Conservation (phyloP, 2,797 vertebrate species). For the Phyllotis vaccarum region DNA sequence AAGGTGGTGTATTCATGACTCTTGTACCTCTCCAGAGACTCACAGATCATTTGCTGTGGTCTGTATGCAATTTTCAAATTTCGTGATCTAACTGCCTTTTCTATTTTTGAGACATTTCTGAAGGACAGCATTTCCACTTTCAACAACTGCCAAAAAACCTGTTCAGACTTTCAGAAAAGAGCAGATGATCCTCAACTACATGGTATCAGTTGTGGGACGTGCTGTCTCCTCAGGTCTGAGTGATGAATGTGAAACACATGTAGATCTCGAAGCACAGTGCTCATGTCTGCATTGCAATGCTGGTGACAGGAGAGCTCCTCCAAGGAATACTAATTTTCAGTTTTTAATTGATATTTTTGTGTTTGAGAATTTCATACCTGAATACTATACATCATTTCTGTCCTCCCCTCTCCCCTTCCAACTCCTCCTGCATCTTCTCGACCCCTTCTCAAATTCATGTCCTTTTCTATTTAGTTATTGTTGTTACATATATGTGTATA, state of each 20-base stretch:
- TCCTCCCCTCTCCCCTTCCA: not conserved
- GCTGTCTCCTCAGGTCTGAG: not conserved
- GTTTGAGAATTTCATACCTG: not conserved
- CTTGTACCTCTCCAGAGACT: slow-evolving; percentile 25
- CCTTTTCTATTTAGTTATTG: not conserved
- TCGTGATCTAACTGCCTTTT: not conserved
- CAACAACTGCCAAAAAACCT: slow-evolving; percentile 86
- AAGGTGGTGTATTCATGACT: not conserved
- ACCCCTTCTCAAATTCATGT: not conserved
- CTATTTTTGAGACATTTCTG: slow-evolving; percentile 17
- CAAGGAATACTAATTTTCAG: slow-evolving; percentile 21
- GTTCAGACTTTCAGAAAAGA: slow-evolving; percentile 88
- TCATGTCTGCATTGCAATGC: slow-evolving; percentile 39
- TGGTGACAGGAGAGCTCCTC: slow-evolving; percentile 36
- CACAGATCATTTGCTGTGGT: not conserved
- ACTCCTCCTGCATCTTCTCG: not conserved
- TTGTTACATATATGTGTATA: not conserved
- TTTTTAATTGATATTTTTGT: not conserved
- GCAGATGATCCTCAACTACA: slow-evolving; percentile 86
- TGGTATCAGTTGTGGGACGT: slow-evolving; percentile 60
- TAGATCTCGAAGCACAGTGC: not conserved
- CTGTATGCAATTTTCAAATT: slow-evolving; percentile 2
- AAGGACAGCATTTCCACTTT: slow-evolving; percentile 64
- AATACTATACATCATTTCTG: no score
- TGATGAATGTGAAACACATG: not conserved